Conservation (phyloP, 2,113 vertebrate species). For the Parotia lawesii region DNA sequence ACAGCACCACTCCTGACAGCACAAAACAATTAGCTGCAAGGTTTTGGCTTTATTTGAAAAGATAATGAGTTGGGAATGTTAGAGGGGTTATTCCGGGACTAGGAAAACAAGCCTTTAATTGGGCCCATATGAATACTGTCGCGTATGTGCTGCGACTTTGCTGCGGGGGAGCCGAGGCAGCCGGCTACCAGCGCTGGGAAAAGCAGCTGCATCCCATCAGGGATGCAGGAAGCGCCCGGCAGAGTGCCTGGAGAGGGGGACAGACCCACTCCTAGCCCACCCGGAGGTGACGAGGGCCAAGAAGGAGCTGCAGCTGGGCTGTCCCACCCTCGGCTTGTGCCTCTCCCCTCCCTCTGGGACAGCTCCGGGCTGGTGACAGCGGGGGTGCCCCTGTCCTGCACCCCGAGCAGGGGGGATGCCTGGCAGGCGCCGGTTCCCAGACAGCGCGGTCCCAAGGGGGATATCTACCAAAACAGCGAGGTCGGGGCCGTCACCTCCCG, state of each 20-base stretch:
- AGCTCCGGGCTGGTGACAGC: fast-evolving
- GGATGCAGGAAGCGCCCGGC: not conserved
- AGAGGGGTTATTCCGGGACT: conserved; percentile 55
- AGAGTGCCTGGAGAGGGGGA: fast-evolving
- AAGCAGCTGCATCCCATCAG: conserved; percentile 35
- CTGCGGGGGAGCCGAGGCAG: conserved; percentile 4
- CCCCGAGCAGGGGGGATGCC: fast-evolving
- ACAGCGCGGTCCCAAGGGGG: not conserved
- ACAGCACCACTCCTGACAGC: not conserved
- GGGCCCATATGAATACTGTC: conserved; percentile 63
- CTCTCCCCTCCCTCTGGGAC: not conserved
- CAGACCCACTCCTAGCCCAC: not conserved
- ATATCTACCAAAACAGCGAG: not conserved
- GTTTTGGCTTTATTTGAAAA: conserved; percentile 58
- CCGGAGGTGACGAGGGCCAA: not conserved
- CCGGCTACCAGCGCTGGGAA: not conserved
- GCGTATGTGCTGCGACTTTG: not conserved
- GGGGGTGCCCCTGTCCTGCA: not conserved
- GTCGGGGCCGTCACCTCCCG: not conserved
- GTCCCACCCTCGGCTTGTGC: fast-evolving
- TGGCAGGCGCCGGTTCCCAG: not conserved
- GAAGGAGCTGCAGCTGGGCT: not conserved
- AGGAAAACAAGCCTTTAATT: conserved; percentile 62
- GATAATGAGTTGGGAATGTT: conserved; percentile 63
- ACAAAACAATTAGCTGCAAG: conserved; percentile 55